Conservation (phyloP, 2,797 vertebrate genomes). For the Geotrypetes seraphini region DNA sequence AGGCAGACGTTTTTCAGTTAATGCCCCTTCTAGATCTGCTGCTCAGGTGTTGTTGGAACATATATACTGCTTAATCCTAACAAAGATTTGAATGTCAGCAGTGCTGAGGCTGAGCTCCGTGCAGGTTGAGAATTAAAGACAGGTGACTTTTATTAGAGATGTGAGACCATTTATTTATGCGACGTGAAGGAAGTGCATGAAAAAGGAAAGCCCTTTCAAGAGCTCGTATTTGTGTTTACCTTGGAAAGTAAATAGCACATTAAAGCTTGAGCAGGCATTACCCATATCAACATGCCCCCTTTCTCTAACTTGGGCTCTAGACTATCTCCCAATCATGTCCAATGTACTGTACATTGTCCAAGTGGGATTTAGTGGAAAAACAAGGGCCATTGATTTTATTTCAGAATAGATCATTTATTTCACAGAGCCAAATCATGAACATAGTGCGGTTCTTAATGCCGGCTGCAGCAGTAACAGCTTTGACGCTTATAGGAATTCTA, state of each 20-base stretch:
- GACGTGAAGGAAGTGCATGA: background rate
- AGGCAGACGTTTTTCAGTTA: background rate
- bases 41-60: constrained; percentile 9
- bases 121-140: background rate
- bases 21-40: background rate
- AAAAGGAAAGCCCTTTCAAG: background rate
- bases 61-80: constrained; percentile 3
- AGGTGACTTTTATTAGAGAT: constrained; percentile 1
- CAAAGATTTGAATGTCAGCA: constrained; percentile 1
- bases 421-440: too few species aligned
- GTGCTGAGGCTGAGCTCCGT: background rate
- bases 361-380: too few species aligned
- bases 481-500: too few species aligned
- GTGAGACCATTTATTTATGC: background rate
- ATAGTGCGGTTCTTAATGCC: too few species aligned
- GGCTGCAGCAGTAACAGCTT: too few species aligned
- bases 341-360: too few species aligned
- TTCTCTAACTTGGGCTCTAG: too few species aligned
- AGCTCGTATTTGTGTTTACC: background rate
- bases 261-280: too few species aligned
- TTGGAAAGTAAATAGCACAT: background rate
- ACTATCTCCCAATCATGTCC: too few species aligned
- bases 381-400: too few species aligned
- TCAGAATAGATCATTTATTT: too few species aligned
- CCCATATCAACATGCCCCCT: too few species aligned